Percentiles rank a stretch among this genome's conserved stretches.
Evolutionary conservation across 2,888 invertebrate genomes (phyloP).

Genomic region (Rhaphigaster nebulosa): DNA sequence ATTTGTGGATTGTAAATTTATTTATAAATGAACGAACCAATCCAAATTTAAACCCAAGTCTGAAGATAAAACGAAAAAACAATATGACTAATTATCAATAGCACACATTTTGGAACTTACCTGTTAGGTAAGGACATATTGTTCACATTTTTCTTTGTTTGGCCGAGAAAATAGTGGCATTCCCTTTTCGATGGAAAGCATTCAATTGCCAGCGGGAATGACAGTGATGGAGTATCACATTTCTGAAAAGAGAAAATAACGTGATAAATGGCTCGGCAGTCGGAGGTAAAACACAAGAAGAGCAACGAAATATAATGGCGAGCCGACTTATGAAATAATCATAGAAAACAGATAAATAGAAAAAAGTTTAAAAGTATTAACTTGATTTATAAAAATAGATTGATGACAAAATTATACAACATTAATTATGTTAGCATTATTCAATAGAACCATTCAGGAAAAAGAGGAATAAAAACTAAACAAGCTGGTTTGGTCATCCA

Average conservation of each 20-base stretch:
- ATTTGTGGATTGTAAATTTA: too few relatives aligned
- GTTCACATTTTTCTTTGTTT: slow-evolving; percentile 23
- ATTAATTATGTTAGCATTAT: not conserved
- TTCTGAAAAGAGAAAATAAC: slow-evolving; percentile 38
- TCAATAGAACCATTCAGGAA: too few relatives aligned
- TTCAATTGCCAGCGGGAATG: slow-evolving; percentile 16
- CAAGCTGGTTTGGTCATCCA: too few relatives aligned
- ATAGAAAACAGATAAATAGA: not conserved
- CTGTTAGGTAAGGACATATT: slow-evolving; percentile 1
- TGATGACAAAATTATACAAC: too few relatives aligned
- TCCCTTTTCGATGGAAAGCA: slow-evolving; percentile 34
- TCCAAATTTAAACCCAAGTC: too few relatives aligned
- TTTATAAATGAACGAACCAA: not conserved
- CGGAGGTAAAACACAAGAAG: slow-evolving; percentile 25
- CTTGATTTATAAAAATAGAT: not conserved
- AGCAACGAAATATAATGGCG: not conserved
- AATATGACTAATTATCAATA: not conserved
- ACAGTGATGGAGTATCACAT: slow-evolving; percentile 37
- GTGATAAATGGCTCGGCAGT: slow-evolving; percentile 18
- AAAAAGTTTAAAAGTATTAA: not conserved
- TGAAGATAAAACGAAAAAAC: not conserved
- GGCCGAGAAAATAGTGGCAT: not conserved
- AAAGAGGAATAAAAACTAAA: too few relatives aligned
- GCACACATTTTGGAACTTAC: not conserved
- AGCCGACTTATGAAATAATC: not conserved